These are phyloP conservation scores for Cyprinodon brontotheroides DNA, from an alignment of 2,113 vertebrate genomes.

Conservation along the genomic window DNA sequence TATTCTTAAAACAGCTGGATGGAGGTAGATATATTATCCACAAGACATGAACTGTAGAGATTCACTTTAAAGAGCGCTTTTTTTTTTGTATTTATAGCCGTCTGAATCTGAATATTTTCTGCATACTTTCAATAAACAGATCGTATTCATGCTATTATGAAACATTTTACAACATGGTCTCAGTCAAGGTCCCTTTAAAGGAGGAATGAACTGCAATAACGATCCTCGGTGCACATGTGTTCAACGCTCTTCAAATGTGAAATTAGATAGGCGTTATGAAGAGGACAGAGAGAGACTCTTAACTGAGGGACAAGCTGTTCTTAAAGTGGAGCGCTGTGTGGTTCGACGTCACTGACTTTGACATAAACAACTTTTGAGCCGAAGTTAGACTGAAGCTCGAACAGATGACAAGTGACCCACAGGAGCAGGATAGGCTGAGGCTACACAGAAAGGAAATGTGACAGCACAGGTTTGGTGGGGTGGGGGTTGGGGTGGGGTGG, in stretches of 20 bases:
- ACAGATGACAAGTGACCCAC: constrained; percentile 6
- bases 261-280: constrained; percentile 34
- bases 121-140: not conserved
- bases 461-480: constrained; percentile 5
- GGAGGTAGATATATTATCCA: too few relatives aligned
- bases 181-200: constrained; percentile 2
- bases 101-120: too few relatives aligned
- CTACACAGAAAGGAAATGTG: constrained; percentile 4
- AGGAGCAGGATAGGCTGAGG: constrained; percentile 21
- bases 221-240: not conserved
- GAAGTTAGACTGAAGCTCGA: constrained; percentile 17
- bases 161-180: not conserved
- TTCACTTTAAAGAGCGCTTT: too few relatives aligned
- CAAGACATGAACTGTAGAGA: too few relatives aligned
- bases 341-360: constrained; percentile 28
- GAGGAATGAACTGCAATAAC: constrained; percentile 8
- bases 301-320: constrained; percentile 51
- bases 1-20: too few relatives aligned
- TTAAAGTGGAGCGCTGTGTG: constrained; percentile 37
- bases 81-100: too few relatives aligned
- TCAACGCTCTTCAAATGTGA: constrained; percentile 23
- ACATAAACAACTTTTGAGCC: constrained; percentile 42
- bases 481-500: not conserved
- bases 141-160: not conserved
- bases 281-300: constrained; percentile 15